Conservation (phyloP, 2,113 vertebrate genomes). For the Hymenochirus boettgeri region DNA sequence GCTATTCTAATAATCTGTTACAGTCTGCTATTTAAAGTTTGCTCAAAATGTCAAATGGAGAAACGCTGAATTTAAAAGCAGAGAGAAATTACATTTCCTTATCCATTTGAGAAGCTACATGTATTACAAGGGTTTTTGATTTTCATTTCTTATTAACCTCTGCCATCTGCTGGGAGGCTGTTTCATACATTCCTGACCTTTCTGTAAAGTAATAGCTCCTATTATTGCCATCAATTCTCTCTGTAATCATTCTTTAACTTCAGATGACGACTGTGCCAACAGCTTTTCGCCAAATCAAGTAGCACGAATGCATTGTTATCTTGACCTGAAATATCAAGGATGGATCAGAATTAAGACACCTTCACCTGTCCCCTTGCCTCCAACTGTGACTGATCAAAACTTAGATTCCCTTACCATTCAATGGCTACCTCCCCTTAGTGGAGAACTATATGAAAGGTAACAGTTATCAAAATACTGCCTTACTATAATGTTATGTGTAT, state of each 20-base stretch:
- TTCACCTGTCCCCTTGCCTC: slow-evolving; percentile 74
- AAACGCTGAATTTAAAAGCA: no score
- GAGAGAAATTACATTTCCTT: background rate
- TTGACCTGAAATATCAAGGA: slow-evolving; percentile 88
- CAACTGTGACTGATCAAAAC: slow-evolving; percentile 73
- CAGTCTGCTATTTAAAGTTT: no score
- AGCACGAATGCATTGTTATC: slow-evolving; percentile 94
- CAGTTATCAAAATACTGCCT: no score
- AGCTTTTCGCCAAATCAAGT: slow-evolving; percentile 95
- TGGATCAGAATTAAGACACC: slow-evolving; percentile 77
- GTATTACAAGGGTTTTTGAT: background rate
- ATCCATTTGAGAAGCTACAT: background rate
- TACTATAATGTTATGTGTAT: no score
- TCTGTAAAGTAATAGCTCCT: background rate
- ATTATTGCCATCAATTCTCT: background rate
- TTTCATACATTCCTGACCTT: background rate
- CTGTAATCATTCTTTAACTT: background rate
- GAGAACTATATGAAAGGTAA: slow-evolving; percentile 82
- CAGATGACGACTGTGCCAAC: slow-evolving; percentile 95
- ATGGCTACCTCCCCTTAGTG: slow-evolving; percentile 83
- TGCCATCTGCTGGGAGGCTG: background rate
- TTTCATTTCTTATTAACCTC: slow-evolving; percentile 5
- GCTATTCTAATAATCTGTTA: no score
- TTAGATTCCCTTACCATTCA: slow-evolving; percentile 78
- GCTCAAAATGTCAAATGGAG: background rate